Conservation (phyloP, 2,113 vertebrate genomes). For the Camelus dromedarius region DNA sequence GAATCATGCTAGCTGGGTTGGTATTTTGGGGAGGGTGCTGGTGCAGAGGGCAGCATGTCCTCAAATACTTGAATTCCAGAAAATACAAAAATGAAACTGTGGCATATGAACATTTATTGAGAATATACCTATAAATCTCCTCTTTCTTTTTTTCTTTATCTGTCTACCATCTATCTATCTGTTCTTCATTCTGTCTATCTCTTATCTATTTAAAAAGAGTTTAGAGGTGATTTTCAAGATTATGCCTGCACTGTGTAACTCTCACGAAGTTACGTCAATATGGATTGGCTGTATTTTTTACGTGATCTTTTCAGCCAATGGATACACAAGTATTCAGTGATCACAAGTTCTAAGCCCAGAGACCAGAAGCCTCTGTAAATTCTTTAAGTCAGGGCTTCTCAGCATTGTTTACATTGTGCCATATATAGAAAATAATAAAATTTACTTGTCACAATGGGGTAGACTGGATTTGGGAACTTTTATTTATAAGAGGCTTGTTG, state of each 20-base stretch:
- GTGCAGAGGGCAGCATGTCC: accelerated
- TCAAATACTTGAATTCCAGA: neutral
- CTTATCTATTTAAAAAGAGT: neutral
- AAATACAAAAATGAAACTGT: neutral
- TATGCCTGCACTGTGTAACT: neutral
- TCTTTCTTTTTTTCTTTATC: neutral
- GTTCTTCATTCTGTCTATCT: neutral
- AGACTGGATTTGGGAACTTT: neutral
- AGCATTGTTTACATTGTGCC: neutral
- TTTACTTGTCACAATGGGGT: neutral
- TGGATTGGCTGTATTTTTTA: neutral
- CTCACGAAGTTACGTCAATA: neutral
- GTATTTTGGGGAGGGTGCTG: neutral
- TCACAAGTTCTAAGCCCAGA: neutral
- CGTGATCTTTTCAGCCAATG: neutral
- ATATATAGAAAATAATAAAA: neutral
- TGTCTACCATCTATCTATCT: neutral
- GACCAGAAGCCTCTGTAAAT: neutral
- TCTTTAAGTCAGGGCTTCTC: neutral
- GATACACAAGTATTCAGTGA: neutral
- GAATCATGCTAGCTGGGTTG: neutral
- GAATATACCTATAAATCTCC: neutral
- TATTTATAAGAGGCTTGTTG: neutral
- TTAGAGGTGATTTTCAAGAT: neutral
- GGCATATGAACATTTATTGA: neutral